phyloP scores from a whole-genome alignment of 2,113 vertebrate genomes.

The Atlantisia rogersi region DNA sequence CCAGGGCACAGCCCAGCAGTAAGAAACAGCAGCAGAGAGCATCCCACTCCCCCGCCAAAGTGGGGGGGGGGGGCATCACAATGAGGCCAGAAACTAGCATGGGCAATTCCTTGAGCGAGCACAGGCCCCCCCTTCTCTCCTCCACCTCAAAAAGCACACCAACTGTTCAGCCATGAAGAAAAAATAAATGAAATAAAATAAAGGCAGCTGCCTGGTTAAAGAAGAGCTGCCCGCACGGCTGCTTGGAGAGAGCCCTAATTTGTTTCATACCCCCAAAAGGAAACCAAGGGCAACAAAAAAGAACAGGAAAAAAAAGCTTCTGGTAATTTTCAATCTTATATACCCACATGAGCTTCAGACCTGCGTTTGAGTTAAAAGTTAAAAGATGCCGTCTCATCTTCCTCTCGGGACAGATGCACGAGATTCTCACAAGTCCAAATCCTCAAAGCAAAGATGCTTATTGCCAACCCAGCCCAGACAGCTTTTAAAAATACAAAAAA shows the following conservation, averaged over 20 bases:
- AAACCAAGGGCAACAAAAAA: background rate
- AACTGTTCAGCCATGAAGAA: background rate
- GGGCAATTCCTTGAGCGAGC: background rate
- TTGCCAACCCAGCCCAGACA: background rate
- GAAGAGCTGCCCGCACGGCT: background rate
- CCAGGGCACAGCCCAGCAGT: background rate
- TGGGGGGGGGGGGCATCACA: background rate
- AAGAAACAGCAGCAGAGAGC: background rate
- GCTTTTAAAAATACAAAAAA: slow-evolving; percentile 18
- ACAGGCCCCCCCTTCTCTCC: background rate
- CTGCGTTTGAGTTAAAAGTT: background rate
- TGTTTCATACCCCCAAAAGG: background rate
- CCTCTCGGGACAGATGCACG: background rate
- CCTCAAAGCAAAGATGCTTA: background rate
- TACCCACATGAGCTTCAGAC: background rate
- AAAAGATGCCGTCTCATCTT: background rate
- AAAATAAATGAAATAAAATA: background rate
- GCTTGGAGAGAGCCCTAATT: background rate
- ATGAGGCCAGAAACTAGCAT: background rate
- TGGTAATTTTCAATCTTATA: background rate
- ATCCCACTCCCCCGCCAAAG: background rate
- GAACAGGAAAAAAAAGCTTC: background rate
- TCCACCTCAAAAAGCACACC: background rate
- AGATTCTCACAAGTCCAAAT: background rate
- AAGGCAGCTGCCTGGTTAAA: background rate